Evolutionary conservation across 2,797 vertebrate genomes (phyloP).

Genomic region (Sebastes hopkinsi): DNA sequence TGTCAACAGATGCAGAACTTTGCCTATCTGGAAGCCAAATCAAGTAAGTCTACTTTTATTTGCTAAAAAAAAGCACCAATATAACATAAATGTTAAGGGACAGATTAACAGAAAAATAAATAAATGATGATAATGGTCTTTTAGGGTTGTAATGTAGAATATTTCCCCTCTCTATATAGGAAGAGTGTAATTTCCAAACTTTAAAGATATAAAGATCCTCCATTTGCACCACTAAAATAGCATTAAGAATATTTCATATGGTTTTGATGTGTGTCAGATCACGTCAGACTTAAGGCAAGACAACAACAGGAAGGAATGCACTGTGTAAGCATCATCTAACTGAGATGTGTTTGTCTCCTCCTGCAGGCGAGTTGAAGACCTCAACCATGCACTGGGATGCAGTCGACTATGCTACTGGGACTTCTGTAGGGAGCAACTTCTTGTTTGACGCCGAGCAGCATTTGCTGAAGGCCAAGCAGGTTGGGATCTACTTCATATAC

Average conservation of each 20-base stretch:
- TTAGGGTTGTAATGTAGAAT: neutral
- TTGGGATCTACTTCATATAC: slow-evolving; percentile 69
- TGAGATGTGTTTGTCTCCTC: slow-evolving; percentile 30
- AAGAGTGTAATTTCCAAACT: neutral
- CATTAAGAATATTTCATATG: neutral
- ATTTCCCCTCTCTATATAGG: neutral
- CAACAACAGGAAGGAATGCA: neutral
- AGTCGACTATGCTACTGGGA: accelerated
- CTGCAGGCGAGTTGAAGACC: slow-evolving; percentile 26
- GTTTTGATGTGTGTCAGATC: neutral
- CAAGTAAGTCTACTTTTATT: slow-evolving; percentile 53
- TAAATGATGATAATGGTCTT: neutral
- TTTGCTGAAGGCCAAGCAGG: neutral
- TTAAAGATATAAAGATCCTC: neutral
- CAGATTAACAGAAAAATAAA: neutral
- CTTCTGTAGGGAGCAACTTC: slow-evolving; percentile 42
- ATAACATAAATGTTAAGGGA: neutral
- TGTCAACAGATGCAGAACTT: slow-evolving; percentile 63
- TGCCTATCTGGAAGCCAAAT: neutral
- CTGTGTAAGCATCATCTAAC: neutral
- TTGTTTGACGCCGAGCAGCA: accelerated
- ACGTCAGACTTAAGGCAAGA: neutral
- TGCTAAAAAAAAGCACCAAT: neutral
- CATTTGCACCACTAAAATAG: neutral
- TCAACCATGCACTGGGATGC: neutral